Conservation (phyloP, 2,113 vertebrate species). For the Coptodon rendalli region DNA sequence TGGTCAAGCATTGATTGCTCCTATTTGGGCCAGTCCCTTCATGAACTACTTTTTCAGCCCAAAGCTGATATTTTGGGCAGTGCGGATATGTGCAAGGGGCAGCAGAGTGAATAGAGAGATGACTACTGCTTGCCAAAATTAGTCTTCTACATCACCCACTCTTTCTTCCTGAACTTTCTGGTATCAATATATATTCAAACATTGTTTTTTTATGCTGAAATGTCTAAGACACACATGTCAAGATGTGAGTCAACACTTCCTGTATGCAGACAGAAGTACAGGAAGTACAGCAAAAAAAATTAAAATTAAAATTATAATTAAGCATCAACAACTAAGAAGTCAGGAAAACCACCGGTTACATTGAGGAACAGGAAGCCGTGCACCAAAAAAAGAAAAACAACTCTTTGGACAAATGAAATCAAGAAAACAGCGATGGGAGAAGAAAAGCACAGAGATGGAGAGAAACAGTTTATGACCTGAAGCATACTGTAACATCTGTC, state of each 20-base stretch:
- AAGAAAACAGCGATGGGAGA: background rate
- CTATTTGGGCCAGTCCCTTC: slow-evolving; percentile 14
- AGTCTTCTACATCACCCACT: background rate
- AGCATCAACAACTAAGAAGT: background rate
- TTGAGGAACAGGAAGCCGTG: background rate
- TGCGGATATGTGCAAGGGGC: background rate
- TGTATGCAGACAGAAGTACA: background rate
- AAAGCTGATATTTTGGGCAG: slow-evolving; percentile 31
- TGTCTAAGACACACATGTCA: background rate
- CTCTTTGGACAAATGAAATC: background rate
- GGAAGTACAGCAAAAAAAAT: background rate
- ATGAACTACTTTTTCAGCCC: slow-evolving; percentile 35
- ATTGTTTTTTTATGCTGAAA: background rate
- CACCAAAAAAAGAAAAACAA: background rate
- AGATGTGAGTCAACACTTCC: background rate
- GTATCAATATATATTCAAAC: background rate
- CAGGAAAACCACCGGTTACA: background rate
- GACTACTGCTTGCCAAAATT: background rate
- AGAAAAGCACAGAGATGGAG: background rate
- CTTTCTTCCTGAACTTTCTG: background rate
- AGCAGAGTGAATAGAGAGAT: background rate
- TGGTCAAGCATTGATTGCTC: slow-evolving; percentile 24
- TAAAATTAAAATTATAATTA: background rate
- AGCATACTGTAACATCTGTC: background rate
- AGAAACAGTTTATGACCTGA: background rate